Conservation (phyloP, 1,140 invertebrate species). For the Euglossa dilemma region DNA sequence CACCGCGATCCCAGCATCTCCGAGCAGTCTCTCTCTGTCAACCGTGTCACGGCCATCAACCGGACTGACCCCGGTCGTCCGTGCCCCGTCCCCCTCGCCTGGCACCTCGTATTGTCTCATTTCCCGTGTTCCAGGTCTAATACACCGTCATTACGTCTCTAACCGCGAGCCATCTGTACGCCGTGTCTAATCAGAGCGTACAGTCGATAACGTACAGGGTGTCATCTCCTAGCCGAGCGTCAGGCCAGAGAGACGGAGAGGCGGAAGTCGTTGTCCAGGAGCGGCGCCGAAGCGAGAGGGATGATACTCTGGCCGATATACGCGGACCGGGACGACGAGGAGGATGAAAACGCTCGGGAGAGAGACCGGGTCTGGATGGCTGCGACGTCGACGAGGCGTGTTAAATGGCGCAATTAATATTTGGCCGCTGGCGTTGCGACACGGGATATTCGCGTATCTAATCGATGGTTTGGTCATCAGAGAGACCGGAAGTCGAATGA, state of each 20-base stretch:
- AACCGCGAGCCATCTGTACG: constrained; percentile 23
- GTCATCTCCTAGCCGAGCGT: constrained; percentile 7
- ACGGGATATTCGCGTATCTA: not conserved
- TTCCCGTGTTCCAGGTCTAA: constrained; percentile 34
- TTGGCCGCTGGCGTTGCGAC: not conserved
- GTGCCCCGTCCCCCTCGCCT: constrained; percentile 8
- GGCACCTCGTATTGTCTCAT: constrained; percentile 46
- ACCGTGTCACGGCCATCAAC: not conserved
- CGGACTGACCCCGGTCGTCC: constrained; percentile 5
- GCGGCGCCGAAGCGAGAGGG: not conserved
- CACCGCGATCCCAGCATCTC: constrained; percentile 1
- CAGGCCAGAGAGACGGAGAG: not conserved
- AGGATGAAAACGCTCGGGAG: not conserved
- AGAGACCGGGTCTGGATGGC: not conserved
- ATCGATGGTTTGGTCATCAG: not conserved
- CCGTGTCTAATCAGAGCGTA: constrained; percentile 39
- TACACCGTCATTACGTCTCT: constrained; percentile 42
- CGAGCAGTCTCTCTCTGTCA: not conserved
- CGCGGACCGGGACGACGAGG: not conserved
- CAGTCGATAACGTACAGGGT: constrained; percentile 43
- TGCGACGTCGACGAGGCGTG: not conserved
- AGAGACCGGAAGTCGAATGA: not conserved
- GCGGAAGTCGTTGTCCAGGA: constrained; percentile 5
- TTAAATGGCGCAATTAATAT: constrained; percentile 6
- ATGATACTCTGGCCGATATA: no score